Conservation (phyloP, 2,797 vertebrate genomes). For the Eurystomus glaucurus region DNA sequence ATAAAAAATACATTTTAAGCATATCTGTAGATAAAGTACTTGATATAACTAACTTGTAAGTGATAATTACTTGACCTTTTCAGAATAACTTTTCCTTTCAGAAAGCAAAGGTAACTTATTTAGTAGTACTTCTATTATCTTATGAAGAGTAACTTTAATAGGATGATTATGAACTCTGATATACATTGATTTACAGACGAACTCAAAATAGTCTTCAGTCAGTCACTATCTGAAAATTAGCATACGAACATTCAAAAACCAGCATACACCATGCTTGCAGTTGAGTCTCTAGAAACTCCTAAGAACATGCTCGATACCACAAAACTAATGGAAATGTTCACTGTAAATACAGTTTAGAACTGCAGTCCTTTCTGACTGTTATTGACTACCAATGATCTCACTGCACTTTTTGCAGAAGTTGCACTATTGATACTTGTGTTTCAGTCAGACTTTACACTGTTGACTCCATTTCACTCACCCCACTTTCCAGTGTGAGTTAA, state of each 20-base stretch:
- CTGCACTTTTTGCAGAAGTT: not conserved
- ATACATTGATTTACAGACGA: not conserved
- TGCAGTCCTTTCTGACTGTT: not conserved
- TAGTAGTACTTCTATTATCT: not conserved
- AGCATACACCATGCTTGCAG: not conserved
- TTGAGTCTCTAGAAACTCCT: not conserved
- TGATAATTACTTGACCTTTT: not conserved
- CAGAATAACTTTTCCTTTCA: not conserved
- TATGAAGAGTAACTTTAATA: not conserved
- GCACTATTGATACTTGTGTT: not conserved
- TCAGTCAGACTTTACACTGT: not conserved
- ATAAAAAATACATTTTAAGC: not conserved
- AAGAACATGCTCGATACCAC: not conserved
- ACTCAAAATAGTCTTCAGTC: not conserved
- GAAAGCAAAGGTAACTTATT: not conserved
- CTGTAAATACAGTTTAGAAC: not conserved
- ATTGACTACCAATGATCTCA: not conserved
- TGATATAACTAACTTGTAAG: not conserved
- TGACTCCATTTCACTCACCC: not conserved
- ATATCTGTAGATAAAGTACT: not conserved
- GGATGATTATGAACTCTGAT: not conserved
- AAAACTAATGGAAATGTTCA: not conserved
- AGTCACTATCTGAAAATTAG: not conserved
- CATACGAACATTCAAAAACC: rapidly evolving
- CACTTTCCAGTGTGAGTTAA: not conserved